These are phyloP conservation scores for Tylochromis polylepis DNA, from an alignment of 2,113 vertebrate genomes.

Conservation along the genomic window DNA sequence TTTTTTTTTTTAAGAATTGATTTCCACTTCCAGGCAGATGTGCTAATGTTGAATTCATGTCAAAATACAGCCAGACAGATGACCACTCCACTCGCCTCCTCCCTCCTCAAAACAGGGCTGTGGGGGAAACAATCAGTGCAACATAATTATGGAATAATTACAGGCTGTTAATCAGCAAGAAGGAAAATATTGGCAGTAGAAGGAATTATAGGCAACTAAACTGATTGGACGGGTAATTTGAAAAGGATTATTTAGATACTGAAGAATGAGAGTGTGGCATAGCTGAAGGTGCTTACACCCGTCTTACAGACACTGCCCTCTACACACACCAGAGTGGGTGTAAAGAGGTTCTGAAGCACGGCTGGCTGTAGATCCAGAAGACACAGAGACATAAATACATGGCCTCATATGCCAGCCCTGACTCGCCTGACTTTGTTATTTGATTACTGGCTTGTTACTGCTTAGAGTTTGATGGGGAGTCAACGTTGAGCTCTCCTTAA, in stretches of 20 bases:
- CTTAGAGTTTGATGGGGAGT: slow-evolving; percentile 17
- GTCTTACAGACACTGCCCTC: neutral
- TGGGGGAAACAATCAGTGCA: neutral
- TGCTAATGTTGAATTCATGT: neutral
- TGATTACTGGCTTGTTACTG: slow-evolving; percentile 43
- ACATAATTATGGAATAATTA: slow-evolving; percentile 40
- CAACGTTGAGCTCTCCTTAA: neutral
- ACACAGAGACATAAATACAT: neutral
- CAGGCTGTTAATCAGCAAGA: slow-evolving; percentile 30
- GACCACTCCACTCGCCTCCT: neutral
- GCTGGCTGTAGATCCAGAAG: neutral
- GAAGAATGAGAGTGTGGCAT: neutral
- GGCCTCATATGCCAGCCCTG: slow-evolving; percentile 9
- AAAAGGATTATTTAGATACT: slow-evolving; percentile 34
- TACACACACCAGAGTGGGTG: neutral
- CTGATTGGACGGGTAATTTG: slow-evolving; percentile 32
- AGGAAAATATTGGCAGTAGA: slow-evolving; percentile 15
- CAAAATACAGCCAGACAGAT: neutral
- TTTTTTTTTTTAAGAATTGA: neutral
- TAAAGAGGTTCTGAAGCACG: neutral
- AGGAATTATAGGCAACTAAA: slow-evolving; percentile 33
- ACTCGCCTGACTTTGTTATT: slow-evolving; percentile 31
- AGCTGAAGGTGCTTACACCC: neutral
- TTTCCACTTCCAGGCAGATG: neutral
- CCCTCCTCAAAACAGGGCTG: neutral